phyloP scores from a whole-genome alignment of 1,140 invertebrate genomes.

The Dufourea novaeangliae region DNA sequence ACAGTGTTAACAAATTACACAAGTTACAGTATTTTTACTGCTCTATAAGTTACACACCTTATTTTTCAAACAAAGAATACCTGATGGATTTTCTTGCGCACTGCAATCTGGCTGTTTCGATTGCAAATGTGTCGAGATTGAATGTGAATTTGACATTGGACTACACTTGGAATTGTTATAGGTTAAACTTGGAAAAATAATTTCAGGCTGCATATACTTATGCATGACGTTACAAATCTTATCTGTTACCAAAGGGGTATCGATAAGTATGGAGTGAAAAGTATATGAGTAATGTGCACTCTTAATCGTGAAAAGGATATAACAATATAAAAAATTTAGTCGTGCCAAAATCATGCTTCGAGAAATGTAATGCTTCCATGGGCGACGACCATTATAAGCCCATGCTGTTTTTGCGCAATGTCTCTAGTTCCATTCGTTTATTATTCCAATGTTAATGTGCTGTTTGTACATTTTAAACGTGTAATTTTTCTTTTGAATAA shows the following conservation, averaged over 20 bases:
- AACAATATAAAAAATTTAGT: slow-evolving; percentile 50
- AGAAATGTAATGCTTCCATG: slow-evolving; percentile 52
- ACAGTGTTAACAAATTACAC: slow-evolving; percentile 33
- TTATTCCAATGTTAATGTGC: background rate
- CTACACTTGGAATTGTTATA: background rate
- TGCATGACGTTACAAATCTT: background rate
- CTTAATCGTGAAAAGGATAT: background rate
- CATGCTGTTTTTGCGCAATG: slow-evolving; percentile 54
- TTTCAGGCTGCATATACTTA: background rate
- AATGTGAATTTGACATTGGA: background rate
- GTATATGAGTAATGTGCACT: background rate
- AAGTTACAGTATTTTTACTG: slow-evolving; percentile 7
- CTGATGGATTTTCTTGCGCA: background rate
- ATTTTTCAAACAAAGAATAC: slow-evolving; percentile 10
- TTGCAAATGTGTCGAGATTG: background rate
- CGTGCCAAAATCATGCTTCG: slow-evolving; percentile 71
- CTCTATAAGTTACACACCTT: background rate
- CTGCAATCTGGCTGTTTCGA: background rate
- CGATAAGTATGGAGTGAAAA: background rate
- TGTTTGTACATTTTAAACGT: background rate
- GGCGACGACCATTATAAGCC: slow-evolving; percentile 52
- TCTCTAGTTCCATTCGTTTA: slow-evolving; percentile 8
- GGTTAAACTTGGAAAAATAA: background rate
- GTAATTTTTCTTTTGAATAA: background rate
- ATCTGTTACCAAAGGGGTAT: background rate